Percentiles rank a stretch among this genome's conserved stretches.
phyloP scores from a whole-genome alignment of 2,113 vertebrate species.

The Actenoides lindsayi region DNA sequence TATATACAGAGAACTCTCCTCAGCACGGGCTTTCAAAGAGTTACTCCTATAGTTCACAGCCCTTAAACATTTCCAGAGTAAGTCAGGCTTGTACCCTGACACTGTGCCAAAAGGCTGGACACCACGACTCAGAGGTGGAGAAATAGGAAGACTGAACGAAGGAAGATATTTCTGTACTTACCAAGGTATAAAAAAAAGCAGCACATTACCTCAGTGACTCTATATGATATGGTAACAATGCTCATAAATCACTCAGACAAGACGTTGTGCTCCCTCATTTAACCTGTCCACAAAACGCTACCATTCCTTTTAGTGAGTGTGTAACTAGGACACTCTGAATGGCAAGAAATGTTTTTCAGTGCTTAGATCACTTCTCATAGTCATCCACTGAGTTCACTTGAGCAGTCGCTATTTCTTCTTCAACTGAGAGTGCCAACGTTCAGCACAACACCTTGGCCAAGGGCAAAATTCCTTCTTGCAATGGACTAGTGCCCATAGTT shows the following conservation, averaged over 20 bases:
- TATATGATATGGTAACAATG: background rate
- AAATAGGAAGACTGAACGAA: background rate
- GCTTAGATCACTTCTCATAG: background rate
- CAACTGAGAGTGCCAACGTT: rapidly evolving
- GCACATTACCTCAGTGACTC: background rate
- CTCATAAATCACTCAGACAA: background rate
- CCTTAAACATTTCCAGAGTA: background rate
- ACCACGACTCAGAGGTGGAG: background rate
- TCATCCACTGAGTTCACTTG: background rate
- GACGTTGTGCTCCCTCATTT: background rate
- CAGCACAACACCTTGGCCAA: background rate
- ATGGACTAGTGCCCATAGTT: background rate
- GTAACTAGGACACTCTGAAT: background rate
- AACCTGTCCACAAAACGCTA: background rate
- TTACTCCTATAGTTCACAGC: background rate
- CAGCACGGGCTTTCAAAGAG: rapidly evolving
- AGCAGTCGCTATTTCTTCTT: background rate
- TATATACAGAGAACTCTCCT: background rate
- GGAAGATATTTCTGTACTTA: background rate
- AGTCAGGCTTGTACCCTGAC: background rate
- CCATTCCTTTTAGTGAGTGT: background rate
- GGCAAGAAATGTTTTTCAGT: background rate
- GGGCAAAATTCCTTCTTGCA: background rate
- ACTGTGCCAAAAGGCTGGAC: background rate
- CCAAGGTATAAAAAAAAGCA: background rate